A percentile compares a stretch with the other conserved stretches of the same genome.
phyloP scores from a whole-genome alignment of 2,888 invertebrate species.

The Apamea anceps region DNA sequence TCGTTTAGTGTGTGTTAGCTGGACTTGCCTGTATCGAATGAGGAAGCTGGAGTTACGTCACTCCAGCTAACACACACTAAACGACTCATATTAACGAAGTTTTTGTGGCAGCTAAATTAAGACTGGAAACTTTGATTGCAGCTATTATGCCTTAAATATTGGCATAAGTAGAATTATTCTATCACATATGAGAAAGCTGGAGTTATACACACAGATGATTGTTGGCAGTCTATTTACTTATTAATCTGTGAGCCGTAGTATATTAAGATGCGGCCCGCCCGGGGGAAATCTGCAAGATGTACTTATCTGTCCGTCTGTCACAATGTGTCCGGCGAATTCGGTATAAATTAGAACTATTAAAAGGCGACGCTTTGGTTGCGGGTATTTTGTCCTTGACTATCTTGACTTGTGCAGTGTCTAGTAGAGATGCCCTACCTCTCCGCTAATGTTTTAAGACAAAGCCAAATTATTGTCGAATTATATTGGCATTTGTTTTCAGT shows the following conservation, averaged over 20 bases:
- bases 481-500: not conserved
- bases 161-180: no score
- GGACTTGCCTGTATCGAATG: no score
- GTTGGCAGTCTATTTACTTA: conserved; percentile 23
- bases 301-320: conserved; percentile 32
- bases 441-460: not conserved
- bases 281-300: conserved; percentile 60
- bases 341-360: not conserved
- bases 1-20: no score
- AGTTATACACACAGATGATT: no score
- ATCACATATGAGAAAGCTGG: no score
- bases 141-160: no score
- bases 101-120: no score
- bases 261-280: conserved; percentile 45
- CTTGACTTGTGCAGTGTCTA: not conserved
- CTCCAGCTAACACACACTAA: no score
- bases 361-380: not conserved
- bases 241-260: conserved; percentile 11
- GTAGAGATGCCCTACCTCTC: not conserved
- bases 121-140: no score
- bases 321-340: conserved; percentile 12
- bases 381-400: not conserved
- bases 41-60: no score
- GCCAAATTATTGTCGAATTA: not conserved
- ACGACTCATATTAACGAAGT: no score